These are phyloP conservation scores for Pampusana beccarii DNA, from an alignment of 2,113 vertebrate species.

Conservation along the genomic window DNA sequence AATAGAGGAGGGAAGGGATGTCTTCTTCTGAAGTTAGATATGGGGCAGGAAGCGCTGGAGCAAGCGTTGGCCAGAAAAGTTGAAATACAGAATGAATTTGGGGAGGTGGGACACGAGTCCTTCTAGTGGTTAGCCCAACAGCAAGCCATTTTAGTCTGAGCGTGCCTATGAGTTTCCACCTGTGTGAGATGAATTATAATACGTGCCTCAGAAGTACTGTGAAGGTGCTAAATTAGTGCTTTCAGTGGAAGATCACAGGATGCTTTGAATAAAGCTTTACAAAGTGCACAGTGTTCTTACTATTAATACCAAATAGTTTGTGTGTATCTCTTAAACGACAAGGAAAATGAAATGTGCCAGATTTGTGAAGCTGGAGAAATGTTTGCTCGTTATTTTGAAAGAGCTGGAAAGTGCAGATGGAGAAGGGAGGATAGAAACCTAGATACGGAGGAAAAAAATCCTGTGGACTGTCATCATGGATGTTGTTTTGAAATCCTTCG, in stretches of 20 bases:
- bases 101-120: not conserved
- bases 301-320: constrained; percentile 56
- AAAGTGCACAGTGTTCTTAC: constrained; percentile 50
- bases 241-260: constrained; percentile 40
- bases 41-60: rapidly evolving
- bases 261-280: constrained; percentile 49
- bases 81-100: not conserved
- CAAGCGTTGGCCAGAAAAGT: not conserved
- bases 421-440: not conserved
- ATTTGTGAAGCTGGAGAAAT: not conserved
- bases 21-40: not conserved
- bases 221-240: constrained; percentile 20
- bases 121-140: not conserved
- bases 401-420: constrained; percentile 1
- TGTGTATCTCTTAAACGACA: constrained; percentile 3
- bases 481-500: not conserved
- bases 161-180: not conserved
- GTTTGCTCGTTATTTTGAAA: not conserved
- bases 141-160: not conserved
- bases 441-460: not conserved
- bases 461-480: not conserved
- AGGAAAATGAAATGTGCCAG: constrained; percentile 7
- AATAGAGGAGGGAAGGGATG: not conserved
- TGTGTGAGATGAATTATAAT: not conserved
- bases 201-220: not conserved